phyloP scores from a whole-genome alignment of 2,888 invertebrate species.

The Orgyia antiqua region DNA sequence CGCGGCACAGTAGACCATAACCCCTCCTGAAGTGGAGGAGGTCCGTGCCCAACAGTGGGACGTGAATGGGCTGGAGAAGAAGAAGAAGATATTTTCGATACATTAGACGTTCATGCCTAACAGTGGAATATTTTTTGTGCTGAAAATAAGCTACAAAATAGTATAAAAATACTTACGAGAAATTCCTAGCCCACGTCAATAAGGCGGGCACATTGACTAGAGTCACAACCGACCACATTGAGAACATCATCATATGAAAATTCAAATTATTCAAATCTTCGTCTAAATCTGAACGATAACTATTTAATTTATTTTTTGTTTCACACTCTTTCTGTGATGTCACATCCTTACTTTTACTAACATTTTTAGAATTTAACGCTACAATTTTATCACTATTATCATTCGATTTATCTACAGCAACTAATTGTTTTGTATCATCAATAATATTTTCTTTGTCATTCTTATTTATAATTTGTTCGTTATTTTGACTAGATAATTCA shows the following conservation, averaged over 20 bases:
- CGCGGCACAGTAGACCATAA: too few species aligned
- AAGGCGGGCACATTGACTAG: constrained; percentile 84
- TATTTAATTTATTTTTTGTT: constrained; percentile 5
- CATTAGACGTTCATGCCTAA: too few species aligned
- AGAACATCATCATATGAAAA: constrained; percentile 85
- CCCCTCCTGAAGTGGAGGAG: too few species aligned
- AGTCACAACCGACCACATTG: constrained; percentile 81
- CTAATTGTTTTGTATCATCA: not conserved
- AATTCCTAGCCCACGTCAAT: constrained; percentile 89
- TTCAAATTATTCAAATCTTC: constrained; percentile 76
- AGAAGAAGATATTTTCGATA: too few species aligned
- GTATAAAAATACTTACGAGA: constrained; percentile 77
- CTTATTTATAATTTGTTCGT: constrained; percentile 1
- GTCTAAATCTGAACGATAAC: constrained; percentile 23
- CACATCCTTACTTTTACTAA: not conserved
- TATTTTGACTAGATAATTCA: constrained; percentile 6
- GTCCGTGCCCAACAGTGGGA: too few species aligned
- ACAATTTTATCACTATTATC: not conserved
- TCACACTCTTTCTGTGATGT: not conserved
- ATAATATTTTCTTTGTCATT: constrained; percentile 2
- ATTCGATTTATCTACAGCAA: not conserved
- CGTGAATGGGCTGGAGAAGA: too few species aligned
- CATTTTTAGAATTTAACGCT: not conserved
- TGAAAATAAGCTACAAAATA: too few species aligned
- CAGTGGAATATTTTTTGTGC: too few species aligned